These are phyloP conservation scores for Lottia scabra DNA, from an alignment of 2,888 invertebrate species.

Conservation along the genomic window DNA sequence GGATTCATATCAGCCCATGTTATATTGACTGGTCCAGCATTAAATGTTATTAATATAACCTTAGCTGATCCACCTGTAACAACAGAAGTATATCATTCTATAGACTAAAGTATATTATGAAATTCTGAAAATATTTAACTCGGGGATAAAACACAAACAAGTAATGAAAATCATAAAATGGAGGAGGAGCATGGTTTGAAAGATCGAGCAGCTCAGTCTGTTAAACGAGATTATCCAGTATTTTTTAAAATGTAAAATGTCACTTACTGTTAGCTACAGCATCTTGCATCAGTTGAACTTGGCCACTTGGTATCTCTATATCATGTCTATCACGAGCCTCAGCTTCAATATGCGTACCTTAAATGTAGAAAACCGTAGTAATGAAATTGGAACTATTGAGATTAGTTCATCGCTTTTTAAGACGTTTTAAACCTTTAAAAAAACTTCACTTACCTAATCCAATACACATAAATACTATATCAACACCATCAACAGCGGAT, in stretches of 20 bases:
- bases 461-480: slow-evolving; percentile 56
- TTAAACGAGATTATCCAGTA: no score
- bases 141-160: background rate
- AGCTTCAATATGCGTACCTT: background rate
- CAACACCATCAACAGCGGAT: slow-evolving; percentile 40
- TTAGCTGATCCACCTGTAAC: background rate
- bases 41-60: slow-evolving; percentile 55
- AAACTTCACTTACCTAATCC: slow-evolving; percentile 46
- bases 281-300: slow-evolving; percentile 45
- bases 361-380: no score
- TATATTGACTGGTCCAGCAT: slow-evolving; percentile 63
- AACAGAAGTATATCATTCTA: no score
- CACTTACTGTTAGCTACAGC: slow-evolving; percentile 33
- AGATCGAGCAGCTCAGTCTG: no score
- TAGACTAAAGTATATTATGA: no score
- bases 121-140: no score
- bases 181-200: no score
- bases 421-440: background rate
- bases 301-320: background rate
- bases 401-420: no score
- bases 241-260: no score
- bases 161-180: no score
- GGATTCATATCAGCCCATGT: slow-evolving; percentile 46
- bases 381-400: no score
- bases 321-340: background rate